Conservation (phyloP, 2,888 invertebrate genomes). For the Clepsis dumicolana region DNA sequence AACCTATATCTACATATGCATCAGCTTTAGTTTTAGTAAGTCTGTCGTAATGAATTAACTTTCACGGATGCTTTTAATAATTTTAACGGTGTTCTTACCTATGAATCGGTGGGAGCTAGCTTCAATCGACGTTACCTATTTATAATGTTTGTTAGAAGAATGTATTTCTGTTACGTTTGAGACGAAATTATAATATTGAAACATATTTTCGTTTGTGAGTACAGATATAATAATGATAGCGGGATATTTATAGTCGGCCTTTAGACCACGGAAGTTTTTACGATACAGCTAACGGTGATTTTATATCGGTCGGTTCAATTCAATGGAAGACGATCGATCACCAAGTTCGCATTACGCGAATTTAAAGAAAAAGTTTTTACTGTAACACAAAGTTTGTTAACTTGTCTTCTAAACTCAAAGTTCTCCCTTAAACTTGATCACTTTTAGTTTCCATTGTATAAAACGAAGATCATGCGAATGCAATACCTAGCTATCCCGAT, state of each 20-base stretch:
- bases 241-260: constrained; percentile 30
- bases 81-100: neutral
- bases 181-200: constrained; percentile 11
- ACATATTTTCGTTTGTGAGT: constrained; percentile 17
- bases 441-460: neutral
- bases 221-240: constrained; percentile 30
- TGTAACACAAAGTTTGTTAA: neutral
- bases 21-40: neutral
- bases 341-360: neutral
- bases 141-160: constrained; percentile 3
- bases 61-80: neutral
- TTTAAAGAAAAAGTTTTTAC: neutral
- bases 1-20: neutral
- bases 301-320: constrained; percentile 25
- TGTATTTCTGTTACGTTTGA: constrained; percentile 21
- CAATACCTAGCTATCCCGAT: neutral
- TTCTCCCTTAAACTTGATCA: neutral
- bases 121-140: constrained; percentile 8
- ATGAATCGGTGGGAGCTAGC: constrained; percentile 10
- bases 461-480: constrained; percentile 1
- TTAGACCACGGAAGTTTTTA: constrained; percentile 32
- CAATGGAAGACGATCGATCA: constrained; percentile 12
- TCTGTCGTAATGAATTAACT: neutral
- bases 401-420: neutral
- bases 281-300: constrained; percentile 19